Percentiles rank a stretch among this genome's conserved stretches.
Evolutionary conservation across 2,888 invertebrate species (phyloP).

Genomic region (Salticus scenicus): DNA sequence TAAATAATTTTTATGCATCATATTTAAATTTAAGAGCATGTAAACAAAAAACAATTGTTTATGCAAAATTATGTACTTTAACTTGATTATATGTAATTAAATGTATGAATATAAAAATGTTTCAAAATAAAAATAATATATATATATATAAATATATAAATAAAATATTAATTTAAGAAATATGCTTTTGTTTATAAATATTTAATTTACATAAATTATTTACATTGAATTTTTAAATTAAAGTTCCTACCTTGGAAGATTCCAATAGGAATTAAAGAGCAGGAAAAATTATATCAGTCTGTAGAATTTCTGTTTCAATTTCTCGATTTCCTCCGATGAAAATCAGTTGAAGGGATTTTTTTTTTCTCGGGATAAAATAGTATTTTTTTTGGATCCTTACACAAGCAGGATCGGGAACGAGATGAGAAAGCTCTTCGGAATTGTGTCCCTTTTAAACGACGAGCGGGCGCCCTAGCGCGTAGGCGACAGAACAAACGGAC

Average conservation of each 20-base stretch:
- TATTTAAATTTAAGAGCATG: no score
- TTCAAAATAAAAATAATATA: no score
- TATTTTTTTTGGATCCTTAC: constrained; percentile 25
- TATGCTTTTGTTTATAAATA: no score
- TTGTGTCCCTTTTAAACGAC: constrained; percentile 43
- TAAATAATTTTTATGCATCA: no score
- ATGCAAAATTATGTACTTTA: no score
- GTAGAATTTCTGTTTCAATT: background rate
- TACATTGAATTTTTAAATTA: no score
- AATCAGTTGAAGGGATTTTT: background rate
- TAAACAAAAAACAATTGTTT: no score
- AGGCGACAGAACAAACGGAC: constrained; percentile 13
- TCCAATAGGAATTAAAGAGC: background rate
- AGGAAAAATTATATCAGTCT: background rate
- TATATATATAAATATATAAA: no score
- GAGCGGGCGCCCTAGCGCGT: constrained; percentile 39
- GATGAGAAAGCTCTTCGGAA: constrained; percentile 33
- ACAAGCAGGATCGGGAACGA: constrained; percentile 31
- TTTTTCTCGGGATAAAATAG: constrained; percentile 3
- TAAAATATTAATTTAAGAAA: no score
- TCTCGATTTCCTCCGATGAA: background rate
- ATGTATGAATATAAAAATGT: no score
- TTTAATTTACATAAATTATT: no score
- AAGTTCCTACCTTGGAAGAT: constrained; percentile 18
- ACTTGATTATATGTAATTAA: no score